These are phyloP conservation scores for Leucozona laternaria DNA, from an alignment of 2,888 invertebrate species.

Conservation along the genomic window DNA sequence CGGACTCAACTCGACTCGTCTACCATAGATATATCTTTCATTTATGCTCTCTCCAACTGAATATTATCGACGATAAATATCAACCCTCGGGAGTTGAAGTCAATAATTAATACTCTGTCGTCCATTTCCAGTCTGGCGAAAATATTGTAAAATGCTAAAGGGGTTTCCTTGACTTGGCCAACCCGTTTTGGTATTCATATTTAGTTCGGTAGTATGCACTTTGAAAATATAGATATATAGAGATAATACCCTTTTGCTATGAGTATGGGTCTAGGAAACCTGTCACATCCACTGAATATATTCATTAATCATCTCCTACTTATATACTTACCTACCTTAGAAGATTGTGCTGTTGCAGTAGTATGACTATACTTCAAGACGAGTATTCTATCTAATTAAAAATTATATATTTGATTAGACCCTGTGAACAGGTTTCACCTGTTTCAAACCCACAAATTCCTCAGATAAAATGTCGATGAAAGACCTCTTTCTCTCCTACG, in stretches of 20 bases:
- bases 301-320: conserved; percentile 66
- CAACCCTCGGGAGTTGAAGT: conserved; percentile 29
- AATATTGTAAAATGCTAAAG: conserved; percentile 46
- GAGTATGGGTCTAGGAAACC: conserved; percentile 44
- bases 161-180: conserved; percentile 35
- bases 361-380: neutral
- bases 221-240: neutral
- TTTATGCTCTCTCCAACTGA: conserved; percentile 11
- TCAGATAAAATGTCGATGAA: conserved; percentile 18
- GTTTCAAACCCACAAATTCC: conserved; percentile 38
- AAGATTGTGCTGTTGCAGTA: neutral
- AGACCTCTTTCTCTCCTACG: neutral
- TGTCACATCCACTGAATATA: conserved; percentile 48
- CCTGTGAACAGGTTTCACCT: conserved; percentile 59
- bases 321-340: too few species aligned
- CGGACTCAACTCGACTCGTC: neutral
- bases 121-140: conserved; percentile 52
- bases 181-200: neutral
- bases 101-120: conserved; percentile 65
- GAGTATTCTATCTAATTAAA: conserved; percentile 61
- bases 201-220: neutral
- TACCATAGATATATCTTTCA: neutral
- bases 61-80: conserved; percentile 58
- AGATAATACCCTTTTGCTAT: neutral
- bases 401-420: conserved; percentile 68